Conservation (phyloP, 2,113 vertebrate species). For the Bufo gargarizans region DNA sequence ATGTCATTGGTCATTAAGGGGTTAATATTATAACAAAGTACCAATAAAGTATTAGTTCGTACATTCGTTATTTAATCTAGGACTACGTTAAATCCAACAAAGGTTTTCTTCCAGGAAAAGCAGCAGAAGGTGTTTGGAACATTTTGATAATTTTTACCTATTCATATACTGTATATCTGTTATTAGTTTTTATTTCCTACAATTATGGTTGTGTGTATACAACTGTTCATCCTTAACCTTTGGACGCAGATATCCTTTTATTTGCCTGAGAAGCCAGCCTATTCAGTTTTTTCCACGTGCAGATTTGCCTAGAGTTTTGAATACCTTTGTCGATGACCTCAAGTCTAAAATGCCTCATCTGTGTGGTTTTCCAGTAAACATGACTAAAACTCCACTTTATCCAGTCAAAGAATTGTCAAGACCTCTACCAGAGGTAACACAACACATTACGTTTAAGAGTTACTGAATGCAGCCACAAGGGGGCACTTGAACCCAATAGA, state of each 20-base stretch:
- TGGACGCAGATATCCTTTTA: conserved; percentile 78
- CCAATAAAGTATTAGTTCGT: too few species aligned
- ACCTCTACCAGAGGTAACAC: conserved; percentile 67
- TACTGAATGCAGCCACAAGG: conserved; percentile 30
- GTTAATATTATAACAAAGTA: too few species aligned
- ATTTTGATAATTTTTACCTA: background rate
- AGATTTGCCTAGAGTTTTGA: conserved; percentile 75
- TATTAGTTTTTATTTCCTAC: background rate
- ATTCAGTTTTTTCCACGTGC: conserved; percentile 78
- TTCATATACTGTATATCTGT: background rate
- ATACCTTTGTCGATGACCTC: conserved; percentile 79
- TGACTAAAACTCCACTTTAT: conserved; percentile 78
- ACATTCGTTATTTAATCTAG: background rate
- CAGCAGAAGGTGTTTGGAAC: background rate
- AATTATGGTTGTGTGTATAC: background rate
- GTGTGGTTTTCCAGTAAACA: conserved; percentile 81
- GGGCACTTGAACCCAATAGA: conserved; percentile 13
- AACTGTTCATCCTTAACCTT: conserved; percentile 1
- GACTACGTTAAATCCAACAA: background rate
- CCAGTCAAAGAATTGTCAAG: conserved; percentile 67
- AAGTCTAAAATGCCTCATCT: conserved; percentile 71
- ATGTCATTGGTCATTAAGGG: too few species aligned
- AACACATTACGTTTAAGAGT: background rate
- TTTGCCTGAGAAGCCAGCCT: conserved; percentile 85
- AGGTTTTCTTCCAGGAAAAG: background rate